Conservation (phyloP, 2,113 vertebrate genomes). For the Gnathonemus longibarbis region DNA sequence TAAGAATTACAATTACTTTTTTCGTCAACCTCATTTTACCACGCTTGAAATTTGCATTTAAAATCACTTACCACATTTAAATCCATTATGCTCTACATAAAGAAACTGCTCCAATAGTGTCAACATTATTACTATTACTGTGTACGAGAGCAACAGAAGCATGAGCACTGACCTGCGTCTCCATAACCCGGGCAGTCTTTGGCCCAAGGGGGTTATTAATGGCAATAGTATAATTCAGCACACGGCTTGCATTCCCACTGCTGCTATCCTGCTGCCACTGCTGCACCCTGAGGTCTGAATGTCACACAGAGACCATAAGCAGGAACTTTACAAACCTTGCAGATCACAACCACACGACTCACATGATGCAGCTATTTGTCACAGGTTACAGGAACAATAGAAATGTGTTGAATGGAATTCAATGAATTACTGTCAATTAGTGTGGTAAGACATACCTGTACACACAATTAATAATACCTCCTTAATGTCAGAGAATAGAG, state of each 20-base stretch:
- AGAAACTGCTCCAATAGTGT: not conserved
- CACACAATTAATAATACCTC: not conserved
- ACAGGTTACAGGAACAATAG: not conserved
- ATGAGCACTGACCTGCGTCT: slow-evolving; percentile 70
- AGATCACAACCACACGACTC: not conserved
- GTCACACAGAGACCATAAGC: not conserved
- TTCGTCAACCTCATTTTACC: not conserved
- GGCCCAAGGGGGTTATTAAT: slow-evolving; percentile 85
- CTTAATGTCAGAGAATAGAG: not conserved
- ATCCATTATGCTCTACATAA: not conserved
- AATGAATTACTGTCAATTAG: not conserved
- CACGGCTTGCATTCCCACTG: slow-evolving; percentile 68
- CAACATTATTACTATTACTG: not conserved
- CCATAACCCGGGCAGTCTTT: slow-evolving; percentile 77
- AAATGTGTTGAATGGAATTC: not conserved
- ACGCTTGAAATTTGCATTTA: not conserved
- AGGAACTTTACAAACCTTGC: not conserved
- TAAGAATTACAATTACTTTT: not conserved
- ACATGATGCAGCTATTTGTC: not conserved
- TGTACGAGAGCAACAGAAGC: not conserved
- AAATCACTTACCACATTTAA: not conserved
- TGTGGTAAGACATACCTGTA: not conserved
- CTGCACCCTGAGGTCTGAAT: slow-evolving; percentile 68
- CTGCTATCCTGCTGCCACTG: slow-evolving; percentile 73
- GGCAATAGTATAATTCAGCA: slow-evolving; percentile 79